A percentile compares a stretch with the other conserved stretches of the same genome.
These are phyloP conservation scores for Megathymus violae DNA, from an alignment of 1,140 invertebrate species.

Conservation along the genomic window DNA sequence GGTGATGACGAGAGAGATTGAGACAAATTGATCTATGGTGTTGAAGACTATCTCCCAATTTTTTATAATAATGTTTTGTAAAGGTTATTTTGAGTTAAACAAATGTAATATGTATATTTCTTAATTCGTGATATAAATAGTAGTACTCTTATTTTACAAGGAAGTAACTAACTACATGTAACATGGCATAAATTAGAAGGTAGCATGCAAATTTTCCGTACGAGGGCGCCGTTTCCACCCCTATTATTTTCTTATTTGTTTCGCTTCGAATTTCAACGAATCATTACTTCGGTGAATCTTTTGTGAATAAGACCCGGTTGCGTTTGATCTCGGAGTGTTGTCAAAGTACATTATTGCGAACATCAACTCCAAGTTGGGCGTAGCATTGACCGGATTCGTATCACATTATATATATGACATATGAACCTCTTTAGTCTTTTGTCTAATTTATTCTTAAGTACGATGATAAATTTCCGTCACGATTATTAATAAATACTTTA, in stretches of 20 bases:
- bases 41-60: too few relatives aligned
- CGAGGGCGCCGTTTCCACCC: conserved; percentile 42
- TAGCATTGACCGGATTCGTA: neutral
- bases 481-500: too few relatives aligned
- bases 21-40: too few relatives aligned
- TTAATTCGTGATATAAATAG: too few relatives aligned
- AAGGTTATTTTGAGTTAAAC: too few relatives aligned
- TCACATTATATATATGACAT: too few relatives aligned
- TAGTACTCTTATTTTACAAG: conserved; percentile 51
- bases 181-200: conserved; percentile 61
- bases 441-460: too few relatives aligned
- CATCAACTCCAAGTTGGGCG: conserved; percentile 9
- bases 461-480: too few relatives aligned
- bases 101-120: too few relatives aligned
- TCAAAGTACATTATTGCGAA: conserved; percentile 47
- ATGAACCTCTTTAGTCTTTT: too few relatives aligned
- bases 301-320: conserved; percentile 61
- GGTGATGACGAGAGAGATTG: too few relatives aligned
- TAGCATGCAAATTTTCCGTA: conserved; percentile 53
- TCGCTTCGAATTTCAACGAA: conserved; percentile 54
- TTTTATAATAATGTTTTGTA: too few relatives aligned
- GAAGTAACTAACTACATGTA: conserved; percentile 10
- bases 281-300: conserved; percentile 53
- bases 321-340: conserved; percentile 54
- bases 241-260: conserved; percentile 60